phyloP scores from a whole-genome alignment of 2,888 invertebrate genomes.

The Archaeoteleia sp. region DNA sequence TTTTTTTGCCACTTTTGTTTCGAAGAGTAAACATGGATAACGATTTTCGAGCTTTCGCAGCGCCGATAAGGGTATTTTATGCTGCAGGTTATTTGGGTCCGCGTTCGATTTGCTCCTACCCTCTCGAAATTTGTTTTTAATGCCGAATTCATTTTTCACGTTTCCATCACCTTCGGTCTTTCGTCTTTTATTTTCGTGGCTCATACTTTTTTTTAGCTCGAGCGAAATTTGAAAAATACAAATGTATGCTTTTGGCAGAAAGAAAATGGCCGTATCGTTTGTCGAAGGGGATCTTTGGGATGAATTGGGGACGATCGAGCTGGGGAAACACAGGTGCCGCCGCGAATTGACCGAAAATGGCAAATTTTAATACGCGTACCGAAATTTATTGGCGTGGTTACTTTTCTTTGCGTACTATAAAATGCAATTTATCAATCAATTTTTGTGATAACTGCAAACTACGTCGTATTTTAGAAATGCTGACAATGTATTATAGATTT shows the following conservation, averaged over 20 bases:
- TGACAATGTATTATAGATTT: no score
- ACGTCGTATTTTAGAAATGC: no score
- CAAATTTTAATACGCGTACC: no score
- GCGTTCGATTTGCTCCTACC: slow-evolving; percentile 19
- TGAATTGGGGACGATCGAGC: no score
- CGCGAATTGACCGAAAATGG: no score
- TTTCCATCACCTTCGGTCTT: slow-evolving; percentile 7
- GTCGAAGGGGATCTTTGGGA: neutral
- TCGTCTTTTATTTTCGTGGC: no score
- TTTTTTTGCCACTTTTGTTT: slow-evolving; percentile 47
- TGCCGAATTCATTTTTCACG: slow-evolving; percentile 19
- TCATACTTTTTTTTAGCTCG: no score
- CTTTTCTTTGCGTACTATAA: no score
- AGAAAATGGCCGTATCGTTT: neutral
- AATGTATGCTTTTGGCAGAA: neutral
- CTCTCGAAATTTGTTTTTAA: slow-evolving; percentile 21
- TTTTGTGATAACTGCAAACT: no score
- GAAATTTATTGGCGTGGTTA: no score
- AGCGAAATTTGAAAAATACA: slow-evolving; percentile 10
- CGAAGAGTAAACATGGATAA: slow-evolving; percentile 44
- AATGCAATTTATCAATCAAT: no score
- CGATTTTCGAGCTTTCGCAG: slow-evolving; percentile 38
- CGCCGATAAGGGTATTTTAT: slow-evolving; percentile 44
- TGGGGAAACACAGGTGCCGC: no score
- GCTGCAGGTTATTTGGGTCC: slow-evolving; percentile 26